Evolutionary conservation across 2,797 vertebrate species (phyloP).

Genomic region (Taeniopygia guttata): DNA sequence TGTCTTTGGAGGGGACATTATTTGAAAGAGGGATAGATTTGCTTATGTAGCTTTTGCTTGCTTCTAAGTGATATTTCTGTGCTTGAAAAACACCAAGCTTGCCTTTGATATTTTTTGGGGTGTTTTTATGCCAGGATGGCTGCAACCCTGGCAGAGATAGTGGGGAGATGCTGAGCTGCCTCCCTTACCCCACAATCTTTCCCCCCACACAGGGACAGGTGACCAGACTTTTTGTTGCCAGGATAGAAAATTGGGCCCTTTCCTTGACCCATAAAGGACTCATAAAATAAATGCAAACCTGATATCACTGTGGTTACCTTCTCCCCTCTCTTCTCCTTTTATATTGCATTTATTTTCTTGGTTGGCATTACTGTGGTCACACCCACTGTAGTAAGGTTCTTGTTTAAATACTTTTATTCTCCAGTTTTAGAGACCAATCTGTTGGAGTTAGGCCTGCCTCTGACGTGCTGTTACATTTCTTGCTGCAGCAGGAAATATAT

Average conservation of each 20-base stretch:
- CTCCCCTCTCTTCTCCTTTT: background rate
- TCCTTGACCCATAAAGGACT: background rate
- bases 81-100: background rate
- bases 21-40: background rate
- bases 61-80: background rate
- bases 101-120: background rate
- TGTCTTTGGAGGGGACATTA: background rate
- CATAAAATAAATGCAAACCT: background rate
- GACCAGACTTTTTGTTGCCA: background rate
- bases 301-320: background rate
- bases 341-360: background rate
- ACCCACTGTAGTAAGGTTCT: background rate
- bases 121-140: background rate
- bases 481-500: background rate
- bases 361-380: background rate
- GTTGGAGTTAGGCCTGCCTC: background rate
- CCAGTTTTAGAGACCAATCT: background rate
- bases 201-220: fast-evolving
- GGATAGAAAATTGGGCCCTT: background rate
- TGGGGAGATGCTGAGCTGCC: background rate
- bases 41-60: background rate
- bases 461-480: background rate
- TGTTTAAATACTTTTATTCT: background rate
- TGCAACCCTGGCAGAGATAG: background rate
- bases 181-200: background rate